A percentile compares a stretch with the other conserved stretches of the same genome.
Conservation (phyloP, 2,888 invertebrate genomes). For the Leptinotarsa peninsularis region DNA sequence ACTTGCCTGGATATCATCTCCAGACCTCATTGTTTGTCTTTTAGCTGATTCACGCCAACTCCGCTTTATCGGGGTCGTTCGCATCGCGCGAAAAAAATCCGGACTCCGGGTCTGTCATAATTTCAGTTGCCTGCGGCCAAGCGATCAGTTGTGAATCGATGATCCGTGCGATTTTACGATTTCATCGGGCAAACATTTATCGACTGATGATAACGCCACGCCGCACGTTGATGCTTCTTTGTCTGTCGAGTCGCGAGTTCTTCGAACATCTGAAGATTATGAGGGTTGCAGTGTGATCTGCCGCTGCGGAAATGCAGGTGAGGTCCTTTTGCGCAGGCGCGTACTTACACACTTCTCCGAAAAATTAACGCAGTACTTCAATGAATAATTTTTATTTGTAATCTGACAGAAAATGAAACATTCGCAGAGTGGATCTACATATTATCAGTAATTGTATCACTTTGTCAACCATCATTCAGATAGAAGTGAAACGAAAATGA, state of each 20-base stretch:
- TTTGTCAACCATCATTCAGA: too few relatives aligned
- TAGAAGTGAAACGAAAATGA: too few relatives aligned
- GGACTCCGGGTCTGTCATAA: slow-evolving; percentile 29
- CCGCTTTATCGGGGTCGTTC: slow-evolving; percentile 32
- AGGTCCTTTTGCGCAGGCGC: not conserved
- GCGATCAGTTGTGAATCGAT: slow-evolving; percentile 14
- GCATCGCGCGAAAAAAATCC: slow-evolving; percentile 24
- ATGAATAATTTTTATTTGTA: too few relatives aligned
- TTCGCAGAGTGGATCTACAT: too few relatives aligned
- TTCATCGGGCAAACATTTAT: not conserved
- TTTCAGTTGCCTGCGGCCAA: slow-evolving; percentile 11
- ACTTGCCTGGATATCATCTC: slow-evolving; percentile 13
- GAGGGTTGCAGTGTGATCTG: not conserved
- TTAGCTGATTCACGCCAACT: slow-evolving; percentile 29
- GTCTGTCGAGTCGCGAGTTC: not conserved
- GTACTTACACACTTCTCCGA: not conserved
- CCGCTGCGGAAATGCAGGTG: not conserved
- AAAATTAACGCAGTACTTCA: not conserved
- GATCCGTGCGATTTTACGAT: slow-evolving; percentile 12
- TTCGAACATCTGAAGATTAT: not conserved
- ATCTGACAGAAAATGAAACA: too few relatives aligned
- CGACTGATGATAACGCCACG: not conserved
- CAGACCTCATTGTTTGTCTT: slow-evolving; percentile 18
- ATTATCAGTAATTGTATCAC: too few relatives aligned
- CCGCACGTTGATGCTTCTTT: not conserved